Percentiles rank a stretch among this genome's conserved stretches.
Evolutionary conservation across 2,797 vertebrate species (phyloP).

Genomic region (Sus cebifrons): DNA sequence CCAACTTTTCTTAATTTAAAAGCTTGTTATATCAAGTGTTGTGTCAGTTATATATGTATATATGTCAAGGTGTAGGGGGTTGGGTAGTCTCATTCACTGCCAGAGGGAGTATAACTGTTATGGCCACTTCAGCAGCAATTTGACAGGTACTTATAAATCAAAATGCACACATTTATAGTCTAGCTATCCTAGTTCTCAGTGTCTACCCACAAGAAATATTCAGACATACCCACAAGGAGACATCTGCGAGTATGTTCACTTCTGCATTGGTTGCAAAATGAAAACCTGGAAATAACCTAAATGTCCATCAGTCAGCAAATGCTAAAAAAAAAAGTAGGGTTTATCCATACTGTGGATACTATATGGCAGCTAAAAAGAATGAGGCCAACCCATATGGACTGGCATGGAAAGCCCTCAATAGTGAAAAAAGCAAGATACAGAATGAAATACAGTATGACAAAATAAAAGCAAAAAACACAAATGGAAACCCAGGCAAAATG

Average conservation of each 20-base stretch:
- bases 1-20: neutral
- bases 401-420: neutral
- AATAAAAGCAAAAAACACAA: conserved; percentile 36
- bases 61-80: neutral
- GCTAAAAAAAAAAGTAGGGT: neutral
- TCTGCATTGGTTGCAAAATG: neutral
- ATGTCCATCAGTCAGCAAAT: neutral
- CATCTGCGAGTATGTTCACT: neutral
- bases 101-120: neutral
- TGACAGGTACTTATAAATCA: conserved; percentile 15
- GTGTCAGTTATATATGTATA: neutral
- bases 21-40: neutral
- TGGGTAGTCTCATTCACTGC: neutral
- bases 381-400: neutral
- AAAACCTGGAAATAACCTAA: neutral
- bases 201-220: neutral
- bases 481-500: neutral
- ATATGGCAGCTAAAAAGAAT: neutral
- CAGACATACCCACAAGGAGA: neutral
- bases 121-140: neutral
- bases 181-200: neutral
- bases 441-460: neutral
- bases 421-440: conserved; percentile 8
- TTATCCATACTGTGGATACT: neutral
- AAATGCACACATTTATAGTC: neutral